Evolutionary conservation across 1,140 invertebrate species (phyloP), one percentile per base, ranked within the genome.

Genomic region (Drosophila insularis): DNA sequence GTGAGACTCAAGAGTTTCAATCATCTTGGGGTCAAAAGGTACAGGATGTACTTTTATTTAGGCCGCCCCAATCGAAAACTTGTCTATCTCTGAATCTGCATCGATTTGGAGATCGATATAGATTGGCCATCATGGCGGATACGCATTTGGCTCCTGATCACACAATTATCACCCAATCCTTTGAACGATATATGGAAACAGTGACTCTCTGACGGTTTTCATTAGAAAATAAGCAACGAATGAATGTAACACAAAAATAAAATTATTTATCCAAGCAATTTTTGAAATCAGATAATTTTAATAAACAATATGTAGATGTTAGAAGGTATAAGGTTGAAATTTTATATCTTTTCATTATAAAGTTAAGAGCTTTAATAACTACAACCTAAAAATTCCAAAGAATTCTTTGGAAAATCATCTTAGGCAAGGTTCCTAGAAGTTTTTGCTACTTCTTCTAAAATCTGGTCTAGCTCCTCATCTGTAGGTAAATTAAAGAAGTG

Each of bases 41-140:
- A 0, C 93, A 94, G 17, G 93, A 93, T 67, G 93, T 95, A 0
- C 90, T 97, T n/a, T 96, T 95, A 72, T 97, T 96, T 94, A 93
- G 95, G 73, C 96, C 96, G 27, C 95, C 95, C 2, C 96, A 96
- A 91, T 95, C 95, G 23, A 97, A 97, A 90, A 96, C 96, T 43
- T 95, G 96, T 87, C 93, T 96, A 79, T 96, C 96, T 0, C 91
- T 97, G 70, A 96, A 96, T 58, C 92, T 96, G 2, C 95, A 96
- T 75, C 94, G 94, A 70, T 96, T 96, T 85, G 94, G 94, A 0
- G 94, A 94, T 63, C 93, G 93, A 14, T 94, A 96, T 3, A 93
- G 94, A 11, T 89, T 97, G 1, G 95, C 94, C 1, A 94, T 97
- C 1, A 97, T 97, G 95, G 94, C 94, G 1, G 96, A 97, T 78